Evolutionary conservation across 2,888 invertebrate genomes (phyloP).

Genomic region (Mesorhabditis belari): DNA sequence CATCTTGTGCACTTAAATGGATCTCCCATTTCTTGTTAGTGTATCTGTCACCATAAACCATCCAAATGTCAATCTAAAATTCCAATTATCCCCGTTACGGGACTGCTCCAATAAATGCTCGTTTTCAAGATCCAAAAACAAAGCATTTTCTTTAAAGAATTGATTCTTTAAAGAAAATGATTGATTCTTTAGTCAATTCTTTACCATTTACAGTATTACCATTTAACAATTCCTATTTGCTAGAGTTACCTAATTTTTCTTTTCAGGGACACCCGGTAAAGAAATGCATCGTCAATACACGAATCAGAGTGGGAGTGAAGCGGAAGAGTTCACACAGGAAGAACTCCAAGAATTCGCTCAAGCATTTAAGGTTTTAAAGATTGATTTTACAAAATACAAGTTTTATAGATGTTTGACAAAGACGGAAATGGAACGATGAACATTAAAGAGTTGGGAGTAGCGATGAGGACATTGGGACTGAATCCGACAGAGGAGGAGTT

Average conservation of each 20-base stretch:
- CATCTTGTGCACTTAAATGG: too few species aligned
- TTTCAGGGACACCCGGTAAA: not conserved
- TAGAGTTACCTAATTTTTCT: too few species aligned
- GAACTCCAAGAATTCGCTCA: conserved; percentile 53
- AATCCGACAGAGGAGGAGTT: conserved; percentile 53
- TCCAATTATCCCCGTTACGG: not conserved
- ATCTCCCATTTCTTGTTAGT: not conserved
- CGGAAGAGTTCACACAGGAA: conserved; percentile 51
- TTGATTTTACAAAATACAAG: not conserved
- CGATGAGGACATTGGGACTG: conserved; percentile 52
- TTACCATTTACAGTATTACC: too few species aligned
- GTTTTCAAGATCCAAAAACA: not conserved
- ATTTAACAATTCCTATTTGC: too few species aligned
- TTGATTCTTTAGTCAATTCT: too few species aligned
- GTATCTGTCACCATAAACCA: not conserved
- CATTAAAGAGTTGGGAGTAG: conserved; percentile 53
- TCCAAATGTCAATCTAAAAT: not conserved
- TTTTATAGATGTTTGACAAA: conserved; percentile 50
- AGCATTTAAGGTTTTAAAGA: conserved; percentile 48
- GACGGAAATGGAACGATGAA: conserved; percentile 54
- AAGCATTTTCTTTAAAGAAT: not conserved
- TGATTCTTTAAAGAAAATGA: not conserved
- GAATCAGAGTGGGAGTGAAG: conserved; percentile 41
- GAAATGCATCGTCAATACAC: conserved; percentile 51
- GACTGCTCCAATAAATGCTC: too few species aligned